These are phyloP conservation scores for Eupleurogrammus muticus DNA, from an alignment of 2,797 vertebrate species.

Conservation along the genomic window DNA sequence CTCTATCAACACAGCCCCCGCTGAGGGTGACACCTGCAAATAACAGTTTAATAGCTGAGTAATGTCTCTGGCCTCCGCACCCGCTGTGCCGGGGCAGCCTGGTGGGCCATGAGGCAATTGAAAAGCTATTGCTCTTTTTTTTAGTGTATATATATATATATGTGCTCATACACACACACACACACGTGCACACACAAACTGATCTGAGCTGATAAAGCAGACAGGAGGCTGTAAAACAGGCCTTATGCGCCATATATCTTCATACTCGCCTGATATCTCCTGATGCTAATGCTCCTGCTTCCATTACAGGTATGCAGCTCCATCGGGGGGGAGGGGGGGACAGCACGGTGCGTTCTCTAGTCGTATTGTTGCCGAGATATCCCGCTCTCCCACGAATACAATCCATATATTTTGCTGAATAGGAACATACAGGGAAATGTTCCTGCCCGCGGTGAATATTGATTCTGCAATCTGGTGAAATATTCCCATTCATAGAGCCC, in stretches of 20 bases:
- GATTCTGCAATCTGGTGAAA: slow-evolving; percentile 47
- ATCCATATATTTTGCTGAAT: slow-evolving; percentile 35
- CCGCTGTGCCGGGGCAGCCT: slow-evolving; percentile 61
- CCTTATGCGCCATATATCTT: slow-evolving; percentile 50
- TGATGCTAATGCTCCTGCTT: slow-evolving; percentile 43
- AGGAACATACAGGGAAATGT: slow-evolving; percentile 19
- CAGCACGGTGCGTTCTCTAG: slow-evolving; percentile 4
- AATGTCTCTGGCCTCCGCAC: slow-evolving; percentile 71
- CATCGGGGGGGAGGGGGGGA: not conserved
- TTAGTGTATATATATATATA: slow-evolving; percentile 29
- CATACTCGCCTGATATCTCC: slow-evolving; percentile 40
- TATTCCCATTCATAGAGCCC: slow-evolving; percentile 14
- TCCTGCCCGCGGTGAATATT: slow-evolving; percentile 22
- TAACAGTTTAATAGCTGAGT: slow-evolving; percentile 80
- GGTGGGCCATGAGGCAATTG: slow-evolving; percentile 53
- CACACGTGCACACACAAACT: slow-evolving; percentile 7
- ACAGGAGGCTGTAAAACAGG: slow-evolving; percentile 51
- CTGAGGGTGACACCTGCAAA: slow-evolving; percentile 81
- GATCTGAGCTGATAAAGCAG: slow-evolving; percentile 49
- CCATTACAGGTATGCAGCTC: slow-evolving; percentile 35
- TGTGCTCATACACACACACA: slow-evolving; percentile 21
- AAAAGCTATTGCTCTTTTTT: slow-evolving; percentile 53
- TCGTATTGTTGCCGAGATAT: slow-evolving; percentile 17
- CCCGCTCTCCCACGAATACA: not conserved
- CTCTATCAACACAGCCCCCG: slow-evolving; percentile 65